phyloP scores from a whole-genome alignment of 2,888 invertebrate genomes.

The Phytoseiulus persimilis region DNA sequence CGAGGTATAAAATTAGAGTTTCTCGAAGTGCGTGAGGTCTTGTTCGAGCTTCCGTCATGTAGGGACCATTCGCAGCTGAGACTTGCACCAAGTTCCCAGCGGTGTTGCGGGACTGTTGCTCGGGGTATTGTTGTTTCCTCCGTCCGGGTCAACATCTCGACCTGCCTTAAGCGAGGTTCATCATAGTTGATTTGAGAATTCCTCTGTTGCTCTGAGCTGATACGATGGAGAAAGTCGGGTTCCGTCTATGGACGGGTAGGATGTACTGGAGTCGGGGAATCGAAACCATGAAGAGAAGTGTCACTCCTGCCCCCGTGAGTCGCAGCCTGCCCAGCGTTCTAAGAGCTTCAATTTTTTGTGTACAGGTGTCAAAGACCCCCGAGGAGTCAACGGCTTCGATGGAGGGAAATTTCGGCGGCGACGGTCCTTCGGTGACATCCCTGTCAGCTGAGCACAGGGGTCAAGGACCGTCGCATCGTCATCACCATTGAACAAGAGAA shows the following conservation, averaged over 20 bases:
- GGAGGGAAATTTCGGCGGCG: slow-evolving; percentile 61
- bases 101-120: no score
- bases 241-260: background rate
- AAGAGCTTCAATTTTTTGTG: slow-evolving; percentile 40
- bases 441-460: slow-evolving; percentile 39
- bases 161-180: background rate
- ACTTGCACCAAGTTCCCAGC: no score
- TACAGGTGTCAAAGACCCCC: slow-evolving; percentile 71
- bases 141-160: background rate
- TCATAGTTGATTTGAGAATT: background rate
- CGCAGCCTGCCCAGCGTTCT: background rate
- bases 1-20: background rate
- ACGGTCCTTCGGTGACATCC: slow-evolving; percentile 47
- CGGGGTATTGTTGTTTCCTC: background rate
- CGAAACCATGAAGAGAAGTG: background rate
- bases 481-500: slow-evolving; percentile 27
- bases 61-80: no score
- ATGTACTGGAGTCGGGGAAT: background rate
- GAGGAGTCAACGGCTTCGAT: slow-evolving; percentile 83
- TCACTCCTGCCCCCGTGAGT: background rate
- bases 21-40: background rate
- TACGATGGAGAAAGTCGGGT: background rate
- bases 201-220: background rate
- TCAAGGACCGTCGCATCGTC: slow-evolving; percentile 31
- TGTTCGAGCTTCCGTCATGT: background rate